Base-by-base conservation (phyloP, 1,140 invertebrate genomes). In the Meloidogyne floridensis region DNA sequence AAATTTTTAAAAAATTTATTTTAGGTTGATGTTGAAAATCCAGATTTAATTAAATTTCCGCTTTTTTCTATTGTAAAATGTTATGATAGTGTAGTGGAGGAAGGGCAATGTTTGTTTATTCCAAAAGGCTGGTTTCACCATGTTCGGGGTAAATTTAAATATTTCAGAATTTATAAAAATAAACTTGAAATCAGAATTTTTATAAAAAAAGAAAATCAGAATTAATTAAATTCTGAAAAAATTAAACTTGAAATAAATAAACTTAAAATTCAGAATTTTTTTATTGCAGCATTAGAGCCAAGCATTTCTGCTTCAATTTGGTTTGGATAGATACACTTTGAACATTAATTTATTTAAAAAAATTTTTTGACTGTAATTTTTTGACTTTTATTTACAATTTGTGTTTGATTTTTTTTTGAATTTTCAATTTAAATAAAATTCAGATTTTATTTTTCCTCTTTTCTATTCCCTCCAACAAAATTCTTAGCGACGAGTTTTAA, bases 291-390 rank as follows among this genome's bases (percentile, higher is more conserved):
- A 56, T 75, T 86, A 11, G 80, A 87, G 59, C n/a, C 42, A 13
- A 87, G 85, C 47, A 87, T 86, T 79, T 86, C 85, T 47, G 71
- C 87, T 56, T 85, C 83, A 15, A 85, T 86, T 83, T 86, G 85
- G 85, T 86, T 86, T 78, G 85, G 86, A 59, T 15, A 32, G 32
- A 32, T 32, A 32, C 32, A 32, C 32, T 32, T 32, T 32, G 32
- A 32, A 32, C 32, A 32, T 32, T 32, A 32, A 32, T 32, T 32
- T 32, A 32, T 32, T 32, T 32, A 32, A 32, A 32, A 32, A 32
- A 32, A 32, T 32, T 32, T 32, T 32, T 32, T 32, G 32, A 32
- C 32, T 32, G 32, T 2, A 32, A 32, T 32, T 32, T 32, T 32
- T 32, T 32, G 32, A 32, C 32, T 32, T 32, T 32, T 32, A 32